phyloP scores from a whole-genome alignment of 2,797 vertebrate species.

The Anisognathus igniventris region DNA sequence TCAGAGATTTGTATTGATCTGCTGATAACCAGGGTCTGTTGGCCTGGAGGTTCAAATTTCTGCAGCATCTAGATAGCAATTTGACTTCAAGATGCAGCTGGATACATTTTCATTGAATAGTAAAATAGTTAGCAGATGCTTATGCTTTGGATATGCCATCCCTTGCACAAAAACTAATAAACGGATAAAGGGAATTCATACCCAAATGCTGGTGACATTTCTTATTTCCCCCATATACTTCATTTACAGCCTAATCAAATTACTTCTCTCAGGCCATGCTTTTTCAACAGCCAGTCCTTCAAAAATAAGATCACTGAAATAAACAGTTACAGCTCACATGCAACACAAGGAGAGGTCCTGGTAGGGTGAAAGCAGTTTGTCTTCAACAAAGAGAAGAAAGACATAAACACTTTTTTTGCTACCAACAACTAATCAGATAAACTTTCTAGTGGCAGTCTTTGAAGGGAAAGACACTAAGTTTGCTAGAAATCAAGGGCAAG shows the following conservation, averaged over 20 bases:
- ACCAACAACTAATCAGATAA: background rate
- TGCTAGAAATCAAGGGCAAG: background rate
- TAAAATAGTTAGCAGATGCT: background rate
- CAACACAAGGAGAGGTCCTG: background rate
- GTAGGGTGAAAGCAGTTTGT: background rate
- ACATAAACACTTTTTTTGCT: background rate
- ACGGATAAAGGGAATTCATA: background rate
- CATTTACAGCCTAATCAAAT: background rate
- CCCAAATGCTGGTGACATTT: background rate
- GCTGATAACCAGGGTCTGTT: background rate
- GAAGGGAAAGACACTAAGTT: background rate
- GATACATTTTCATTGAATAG: background rate
- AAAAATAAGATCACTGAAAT: background rate
- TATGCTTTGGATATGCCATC: background rate
- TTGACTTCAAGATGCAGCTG: background rate
- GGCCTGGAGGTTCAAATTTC: background rate
- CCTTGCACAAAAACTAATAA: background rate
- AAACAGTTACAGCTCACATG: background rate
- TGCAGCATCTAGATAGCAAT: background rate
- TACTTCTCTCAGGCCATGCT: background rate
- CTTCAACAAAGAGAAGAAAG: background rate
- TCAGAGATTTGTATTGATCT: background rate
- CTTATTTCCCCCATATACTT: background rate
- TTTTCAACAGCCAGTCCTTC: background rate
- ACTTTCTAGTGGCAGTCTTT: background rate